Base-by-base conservation (phyloP, 2,888 invertebrate species). In the Drosophila formosana region DNA sequence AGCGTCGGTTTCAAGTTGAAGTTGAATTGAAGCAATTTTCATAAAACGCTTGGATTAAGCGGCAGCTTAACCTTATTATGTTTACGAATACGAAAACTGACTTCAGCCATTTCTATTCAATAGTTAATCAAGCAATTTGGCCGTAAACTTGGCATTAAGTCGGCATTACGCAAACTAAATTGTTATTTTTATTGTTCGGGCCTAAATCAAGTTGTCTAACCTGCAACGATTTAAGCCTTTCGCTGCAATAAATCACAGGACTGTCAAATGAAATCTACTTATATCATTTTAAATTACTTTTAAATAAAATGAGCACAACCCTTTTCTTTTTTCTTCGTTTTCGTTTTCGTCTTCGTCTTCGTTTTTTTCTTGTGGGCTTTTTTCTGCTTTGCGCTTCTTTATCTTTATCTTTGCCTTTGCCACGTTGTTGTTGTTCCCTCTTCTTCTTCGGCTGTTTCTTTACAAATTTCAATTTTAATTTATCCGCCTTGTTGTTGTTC, bases 381-480 rank as follows among this genome's bases (percentile, higher is more conserved):
- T 28, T 28, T 28, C 4, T 28, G 28, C 5, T 4, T 6, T 43
- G 1, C 47, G 30, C 25, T 0, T 13, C 3, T 18, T 7, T 25
- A 11, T 13, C 4, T 34, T n/a, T 49, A 47, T 6, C 4, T 47
- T 25, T 9, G 13, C n/a, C 39, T 39, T 32, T 13, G 13, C 5
- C 13, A 25, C 26, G 11, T 51, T 41, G 9, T 11, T 30, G 39
- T 25, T 55, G 7, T 32, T 25, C 9, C 9, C 11, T 53, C 11
- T 39, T 26, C 8, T n/a, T 32, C 6, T 18, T 39, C 6, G 53
- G 26, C 9, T 37, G 37, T 32, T 46, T 47, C 50, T 70, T 74
- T 64, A 25, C 52, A 63, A 70, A 74, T 78, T 78, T 74, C 66
- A 66, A 79, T 78, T 75, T 72, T 75, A 73, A 66, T 66, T 71